Evolutionary conservation across 2,888 invertebrate genomes (phyloP).

Genomic region (Eulithis prunata): DNA sequence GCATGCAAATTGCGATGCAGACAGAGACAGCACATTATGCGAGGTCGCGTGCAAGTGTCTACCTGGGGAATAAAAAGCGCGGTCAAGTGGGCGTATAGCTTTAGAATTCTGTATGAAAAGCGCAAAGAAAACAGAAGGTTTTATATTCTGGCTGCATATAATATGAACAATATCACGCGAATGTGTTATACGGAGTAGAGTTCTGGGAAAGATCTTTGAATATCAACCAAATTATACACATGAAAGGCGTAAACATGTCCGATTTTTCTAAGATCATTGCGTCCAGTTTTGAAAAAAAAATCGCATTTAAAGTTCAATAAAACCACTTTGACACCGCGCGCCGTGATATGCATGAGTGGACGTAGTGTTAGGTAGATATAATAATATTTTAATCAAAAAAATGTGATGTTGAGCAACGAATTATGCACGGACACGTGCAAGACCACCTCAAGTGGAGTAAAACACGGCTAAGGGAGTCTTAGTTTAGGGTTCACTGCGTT

Average conservation of each 20-base stretch:
- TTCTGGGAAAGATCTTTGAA: neutral
- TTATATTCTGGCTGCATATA: neutral
- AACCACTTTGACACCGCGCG: too few relatives aligned
- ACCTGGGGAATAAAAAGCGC: slow-evolving; percentile 39
- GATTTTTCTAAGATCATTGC: neutral
- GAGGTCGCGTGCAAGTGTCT: slow-evolving; percentile 43
- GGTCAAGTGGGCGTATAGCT: slow-evolving; percentile 38
- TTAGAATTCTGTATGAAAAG: slow-evolving; percentile 11
- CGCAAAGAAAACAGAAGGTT: too few relatives aligned
- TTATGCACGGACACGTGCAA: slow-evolving; percentile 53
- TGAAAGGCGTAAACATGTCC: neutral
- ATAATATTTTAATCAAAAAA: too few relatives aligned
- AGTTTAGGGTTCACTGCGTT: neutral
- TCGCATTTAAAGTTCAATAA: too few relatives aligned
- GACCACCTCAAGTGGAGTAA: slow-evolving; percentile 31
- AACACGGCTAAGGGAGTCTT: slow-evolving; percentile 38
- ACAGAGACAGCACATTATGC: slow-evolving; percentile 50
- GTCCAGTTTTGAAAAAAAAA: too few relatives aligned
- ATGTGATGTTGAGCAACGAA: slow-evolving; percentile 40
- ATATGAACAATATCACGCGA: neutral
- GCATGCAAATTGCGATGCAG: slow-evolving; percentile 48
- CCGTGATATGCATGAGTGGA: too few relatives aligned
- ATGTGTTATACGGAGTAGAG: neutral
- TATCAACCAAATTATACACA: neutral
- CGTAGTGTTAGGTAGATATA: too few relatives aligned